phyloP scores from a whole-genome alignment of 1,140 invertebrate genomes.

The Caenorhabditis brenneri region DNA sequence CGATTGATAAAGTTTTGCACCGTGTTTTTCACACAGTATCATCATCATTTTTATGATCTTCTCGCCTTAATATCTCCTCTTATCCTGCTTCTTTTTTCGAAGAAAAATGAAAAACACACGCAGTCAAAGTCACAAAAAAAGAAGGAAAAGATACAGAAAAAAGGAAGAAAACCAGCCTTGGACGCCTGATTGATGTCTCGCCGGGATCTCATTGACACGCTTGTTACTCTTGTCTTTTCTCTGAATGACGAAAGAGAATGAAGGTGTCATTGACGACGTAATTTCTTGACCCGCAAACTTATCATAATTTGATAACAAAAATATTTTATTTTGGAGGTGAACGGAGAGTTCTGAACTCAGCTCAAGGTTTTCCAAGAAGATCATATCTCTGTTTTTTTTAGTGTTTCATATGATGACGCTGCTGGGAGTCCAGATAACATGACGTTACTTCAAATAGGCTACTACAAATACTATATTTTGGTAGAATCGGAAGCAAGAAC shows the following conservation, averaged over 20 bases:
- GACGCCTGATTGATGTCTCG: conserved; percentile 11
- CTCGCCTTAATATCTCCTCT: background rate
- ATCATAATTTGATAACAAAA: background rate
- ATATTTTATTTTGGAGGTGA: background rate
- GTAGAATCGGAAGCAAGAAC: too few species aligned
- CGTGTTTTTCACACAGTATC: conserved; percentile 30
- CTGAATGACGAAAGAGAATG: background rate
- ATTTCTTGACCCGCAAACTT: background rate
- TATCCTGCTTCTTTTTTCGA: background rate
- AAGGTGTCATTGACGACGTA: background rate
- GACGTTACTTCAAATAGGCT: too few species aligned
- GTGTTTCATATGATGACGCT: too few species aligned
- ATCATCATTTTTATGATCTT: background rate
- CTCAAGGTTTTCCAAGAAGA: too few species aligned
- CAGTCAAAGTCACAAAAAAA: background rate
- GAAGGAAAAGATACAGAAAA: background rate
- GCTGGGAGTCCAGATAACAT: too few species aligned
- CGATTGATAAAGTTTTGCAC: conserved; percentile 39
- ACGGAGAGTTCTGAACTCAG: too few species aligned
- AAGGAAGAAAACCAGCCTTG: conserved; percentile 6
- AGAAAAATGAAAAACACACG: background rate
- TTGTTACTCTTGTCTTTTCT: background rate
- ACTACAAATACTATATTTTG: too few species aligned
- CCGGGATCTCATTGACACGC: background rate
- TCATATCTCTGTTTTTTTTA: too few species aligned